phyloP scores from a whole-genome alignment of 2,113 vertebrate species.

The Tupaia tana region DNA sequence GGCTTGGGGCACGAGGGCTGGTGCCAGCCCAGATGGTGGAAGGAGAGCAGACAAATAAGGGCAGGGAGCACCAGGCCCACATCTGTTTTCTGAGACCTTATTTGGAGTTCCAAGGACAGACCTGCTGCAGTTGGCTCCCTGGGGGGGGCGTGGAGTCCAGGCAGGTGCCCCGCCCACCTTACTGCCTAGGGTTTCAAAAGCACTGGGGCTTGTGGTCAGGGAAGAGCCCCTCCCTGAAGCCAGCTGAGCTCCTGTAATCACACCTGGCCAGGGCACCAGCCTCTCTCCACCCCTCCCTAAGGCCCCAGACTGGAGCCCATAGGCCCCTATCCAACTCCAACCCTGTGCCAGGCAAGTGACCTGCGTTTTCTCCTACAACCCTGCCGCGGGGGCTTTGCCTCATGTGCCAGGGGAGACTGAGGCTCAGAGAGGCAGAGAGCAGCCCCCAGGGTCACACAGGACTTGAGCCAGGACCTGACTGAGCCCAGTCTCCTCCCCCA shows the following conservation, averaged over 20 bases:
- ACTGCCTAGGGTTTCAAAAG: slow-evolving; percentile 52
- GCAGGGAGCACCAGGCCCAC: not conserved
- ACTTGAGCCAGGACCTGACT: not conserved
- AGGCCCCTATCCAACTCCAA: accelerated
- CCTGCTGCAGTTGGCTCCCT: not conserved
- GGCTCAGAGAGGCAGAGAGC: not conserved
- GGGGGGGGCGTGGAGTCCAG: not conserved
- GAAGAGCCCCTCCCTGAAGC: not conserved
- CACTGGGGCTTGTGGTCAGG: not conserved
- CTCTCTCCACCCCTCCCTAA: not conserved
- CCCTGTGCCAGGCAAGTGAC: not conserved
- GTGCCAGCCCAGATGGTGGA: not conserved
- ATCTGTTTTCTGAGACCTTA: slow-evolving; percentile 52
- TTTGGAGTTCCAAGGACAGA: slow-evolving; percentile 52
- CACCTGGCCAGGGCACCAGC: not conserved
- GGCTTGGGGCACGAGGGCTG: not conserved
- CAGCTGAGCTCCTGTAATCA: not conserved
- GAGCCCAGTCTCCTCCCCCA: not conserved
- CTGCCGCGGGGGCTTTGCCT: not conserved
- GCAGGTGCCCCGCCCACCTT: not conserved
- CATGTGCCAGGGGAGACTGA: not conserved
- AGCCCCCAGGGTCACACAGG: not conserved
- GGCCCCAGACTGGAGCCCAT: not conserved
- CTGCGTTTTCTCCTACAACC: not conserved
- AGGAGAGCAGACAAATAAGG: not conserved